Evolutionary conservation across 2,113 vertebrate genomes (phyloP).

Genomic region (Chionomys nivalis): DNA sequence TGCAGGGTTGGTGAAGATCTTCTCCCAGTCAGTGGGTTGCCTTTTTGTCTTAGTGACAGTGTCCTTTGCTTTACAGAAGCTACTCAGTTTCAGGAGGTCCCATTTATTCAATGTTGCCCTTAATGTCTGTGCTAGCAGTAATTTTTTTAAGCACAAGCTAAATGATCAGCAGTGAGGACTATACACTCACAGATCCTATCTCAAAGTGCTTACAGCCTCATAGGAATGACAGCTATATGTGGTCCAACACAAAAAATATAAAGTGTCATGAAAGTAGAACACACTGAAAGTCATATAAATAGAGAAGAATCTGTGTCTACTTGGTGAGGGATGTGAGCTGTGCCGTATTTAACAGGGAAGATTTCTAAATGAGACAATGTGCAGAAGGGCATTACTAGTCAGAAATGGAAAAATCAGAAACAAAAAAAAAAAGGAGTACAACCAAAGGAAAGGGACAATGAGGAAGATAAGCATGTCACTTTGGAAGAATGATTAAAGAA

Average conservation of each 20-base stretch:
- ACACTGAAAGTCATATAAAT: background rate
- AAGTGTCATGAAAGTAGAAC: background rate
- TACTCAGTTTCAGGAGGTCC: no score
- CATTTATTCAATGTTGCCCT: no score
- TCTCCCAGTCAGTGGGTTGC: no score
- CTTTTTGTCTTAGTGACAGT: no score
- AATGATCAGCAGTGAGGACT: background rate
- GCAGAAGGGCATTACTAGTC: background rate
- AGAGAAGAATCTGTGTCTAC: constrained; percentile 6
- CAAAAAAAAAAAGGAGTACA: background rate
- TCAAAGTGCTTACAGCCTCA: background rate
- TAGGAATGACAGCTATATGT: constrained; percentile 10
- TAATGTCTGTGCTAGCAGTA: no score
- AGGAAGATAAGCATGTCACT: background rate
- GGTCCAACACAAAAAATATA: constrained; percentile 10
- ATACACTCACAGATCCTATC: background rate
- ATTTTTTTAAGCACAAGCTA: constrained; percentile 28
- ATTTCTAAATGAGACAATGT: background rate
- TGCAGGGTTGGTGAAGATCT: no score
- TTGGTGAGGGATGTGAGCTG: background rate
- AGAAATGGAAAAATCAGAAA: background rate
- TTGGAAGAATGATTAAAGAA: background rate
- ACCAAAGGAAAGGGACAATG: background rate
- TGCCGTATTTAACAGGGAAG: background rate
- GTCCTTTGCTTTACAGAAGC: no score